Percentiles rank a stretch among this genome's conserved stretches.
These are phyloP conservation scores for Tinea trinotella DNA, from an alignment of 2,888 invertebrate species.

Conservation along the genomic window DNA sequence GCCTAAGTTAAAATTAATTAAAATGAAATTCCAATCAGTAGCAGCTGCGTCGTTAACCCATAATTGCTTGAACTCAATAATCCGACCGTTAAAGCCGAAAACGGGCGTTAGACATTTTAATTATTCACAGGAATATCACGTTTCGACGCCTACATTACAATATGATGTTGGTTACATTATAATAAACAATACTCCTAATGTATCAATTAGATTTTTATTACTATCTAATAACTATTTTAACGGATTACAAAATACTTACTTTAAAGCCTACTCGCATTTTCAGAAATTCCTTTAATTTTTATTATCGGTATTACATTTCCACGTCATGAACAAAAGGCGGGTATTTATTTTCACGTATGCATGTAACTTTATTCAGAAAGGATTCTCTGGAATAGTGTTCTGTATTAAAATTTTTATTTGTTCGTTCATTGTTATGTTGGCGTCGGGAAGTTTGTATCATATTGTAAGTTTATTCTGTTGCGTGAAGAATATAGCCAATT, in stretches of 20 bases:
- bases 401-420: neutral
- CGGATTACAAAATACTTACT: no score
- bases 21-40: slow-evolving; percentile 41
- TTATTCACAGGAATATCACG: slow-evolving; percentile 44
- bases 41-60: slow-evolving; percentile 40
- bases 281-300: no score
- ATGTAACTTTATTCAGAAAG: no score
- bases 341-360: no score
- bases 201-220: neutral
- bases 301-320: no score
- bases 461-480: neutral
- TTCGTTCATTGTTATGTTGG: neutral
- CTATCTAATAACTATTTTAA: no score
- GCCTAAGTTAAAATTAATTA: slow-evolving; percentile 37
- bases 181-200: neutral
- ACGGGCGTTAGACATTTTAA: slow-evolving; percentile 34
- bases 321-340: no score
- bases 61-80: slow-evolving; percentile 51
- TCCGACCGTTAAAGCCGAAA: slow-evolving; percentile 34
- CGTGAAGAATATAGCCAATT: neutral
- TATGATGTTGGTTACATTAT: neutral
- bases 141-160: slow-evolving; percentile 19
- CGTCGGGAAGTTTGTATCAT: neutral
- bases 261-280: no score
- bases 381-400: no score